phyloP scores from a whole-genome alignment of 1,140 invertebrate genomes.

The Drosophila willistoni region DNA sequence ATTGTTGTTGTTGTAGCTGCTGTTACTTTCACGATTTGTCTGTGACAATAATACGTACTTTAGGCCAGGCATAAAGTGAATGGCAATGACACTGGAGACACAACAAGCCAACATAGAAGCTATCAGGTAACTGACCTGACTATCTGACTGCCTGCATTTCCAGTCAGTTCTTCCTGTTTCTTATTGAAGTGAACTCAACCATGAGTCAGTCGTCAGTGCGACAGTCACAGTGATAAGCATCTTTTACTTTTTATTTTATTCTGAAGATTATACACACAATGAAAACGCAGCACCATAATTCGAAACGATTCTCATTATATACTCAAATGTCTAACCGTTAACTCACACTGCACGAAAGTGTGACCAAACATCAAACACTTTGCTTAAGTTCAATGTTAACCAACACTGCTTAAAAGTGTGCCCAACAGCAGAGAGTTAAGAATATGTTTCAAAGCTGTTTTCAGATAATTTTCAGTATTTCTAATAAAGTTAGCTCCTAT shows the following conservation, averaged over 20 bases:
- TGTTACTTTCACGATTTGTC: conserved; percentile 74
- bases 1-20: conserved; percentile 60
- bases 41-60: conserved; percentile 43
- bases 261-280: neutral
- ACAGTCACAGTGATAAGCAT: conserved; percentile 41
- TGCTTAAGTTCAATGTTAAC: neutral
- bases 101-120: conserved; percentile 47
- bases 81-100: conserved; percentile 43
- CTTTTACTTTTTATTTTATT: conserved; percentile 11
- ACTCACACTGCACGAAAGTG: too few relatives aligned
- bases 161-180: neutral
- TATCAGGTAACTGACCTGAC: conserved; percentile 61
- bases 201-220: conserved; percentile 31
- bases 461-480: too few relatives aligned
- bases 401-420: neutral
- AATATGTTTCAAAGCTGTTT: neutral
- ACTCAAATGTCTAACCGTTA: too few relatives aligned
- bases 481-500: too few relatives aligned
- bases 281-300: too few relatives aligned
- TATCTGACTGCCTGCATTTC: neutral
- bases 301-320: too few relatives aligned
- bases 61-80: conserved; percentile 57
- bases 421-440: neutral
- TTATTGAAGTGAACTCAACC: neutral
- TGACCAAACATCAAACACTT: neutral